A percentile compares a stretch with the other conserved stretches of the same genome.
Conservation (phyloP, 2,113 vertebrate genomes). For the Prochilodus magdalenae region DNA sequence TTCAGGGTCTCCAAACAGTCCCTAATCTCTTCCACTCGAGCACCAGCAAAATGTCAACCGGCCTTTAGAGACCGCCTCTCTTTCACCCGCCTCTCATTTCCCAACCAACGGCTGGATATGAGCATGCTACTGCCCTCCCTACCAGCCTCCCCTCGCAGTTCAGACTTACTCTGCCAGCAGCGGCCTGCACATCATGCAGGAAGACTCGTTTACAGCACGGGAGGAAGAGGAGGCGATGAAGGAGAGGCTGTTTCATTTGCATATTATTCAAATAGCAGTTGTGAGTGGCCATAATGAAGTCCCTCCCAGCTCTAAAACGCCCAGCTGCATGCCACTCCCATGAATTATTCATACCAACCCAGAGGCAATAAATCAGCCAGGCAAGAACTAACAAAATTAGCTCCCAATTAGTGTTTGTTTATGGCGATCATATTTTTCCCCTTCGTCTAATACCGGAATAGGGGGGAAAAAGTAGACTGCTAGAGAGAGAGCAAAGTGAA, state of each 20-base stretch:
- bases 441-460: slow-evolving; percentile 18
- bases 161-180: slow-evolving; percentile 54
- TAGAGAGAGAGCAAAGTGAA: slow-evolving; percentile 12
- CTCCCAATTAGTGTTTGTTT: slow-evolving; percentile 88
- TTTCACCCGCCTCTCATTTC: not conserved
- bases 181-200: not conserved
- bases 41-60: slow-evolving; percentile 54
- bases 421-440: slow-evolving; percentile 70
- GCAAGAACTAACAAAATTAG: slow-evolving; percentile 89
- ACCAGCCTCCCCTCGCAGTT: not conserved
- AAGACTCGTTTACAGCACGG: not conserved
- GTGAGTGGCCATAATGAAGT: slow-evolving; percentile 74
- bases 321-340: slow-evolving; percentile 75
- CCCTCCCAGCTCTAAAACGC: slow-evolving; percentile 73
- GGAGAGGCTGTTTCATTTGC: slow-evolving; percentile 68
- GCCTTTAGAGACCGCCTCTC: slow-evolving; percentile 42
- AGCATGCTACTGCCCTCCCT: not conserved
- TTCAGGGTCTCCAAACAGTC: slow-evolving; percentile 35
- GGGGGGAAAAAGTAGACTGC: not conserved
- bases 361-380: slow-evolving; percentile 89
- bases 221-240: slow-evolving; percentile 37
- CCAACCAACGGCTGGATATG: not conserved
- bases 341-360: slow-evolving; percentile 90
- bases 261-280: slow-evolving; percentile 79
- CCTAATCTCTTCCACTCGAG: slow-evolving; percentile 44